Evolutionary conservation across 1,140 invertebrate genomes (phyloP).

Genomic region (Coptotermes formosanus): DNA sequence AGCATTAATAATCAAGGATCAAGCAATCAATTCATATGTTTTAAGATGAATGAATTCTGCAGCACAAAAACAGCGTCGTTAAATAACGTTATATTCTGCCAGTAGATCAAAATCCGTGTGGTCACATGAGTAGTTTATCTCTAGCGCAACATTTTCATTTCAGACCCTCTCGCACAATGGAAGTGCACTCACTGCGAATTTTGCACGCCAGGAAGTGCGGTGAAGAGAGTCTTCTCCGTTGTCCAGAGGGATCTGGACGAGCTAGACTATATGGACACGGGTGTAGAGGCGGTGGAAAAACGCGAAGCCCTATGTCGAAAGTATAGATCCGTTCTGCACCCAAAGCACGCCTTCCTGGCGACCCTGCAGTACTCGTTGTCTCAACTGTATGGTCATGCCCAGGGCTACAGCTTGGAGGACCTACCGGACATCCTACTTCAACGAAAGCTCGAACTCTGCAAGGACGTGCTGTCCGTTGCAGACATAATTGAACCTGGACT

Average conservation of each 20-base stretch:
- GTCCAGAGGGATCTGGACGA: constrained; percentile 62
- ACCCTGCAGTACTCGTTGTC: constrained; percentile 38
- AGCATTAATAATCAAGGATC: too few species aligned
- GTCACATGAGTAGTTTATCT: too few species aligned
- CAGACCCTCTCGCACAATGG: constrained; percentile 62
- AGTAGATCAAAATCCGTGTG: too few species aligned
- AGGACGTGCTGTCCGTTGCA: constrained; percentile 63
- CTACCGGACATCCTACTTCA: constrained; percentile 62
- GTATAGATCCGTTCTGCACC: constrained; percentile 38
- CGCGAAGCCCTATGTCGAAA: constrained; percentile 31
- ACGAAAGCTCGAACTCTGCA: constrained; percentile 71
- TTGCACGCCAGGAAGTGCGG: constrained; percentile 55
- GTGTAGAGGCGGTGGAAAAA: constrained; percentile 54
- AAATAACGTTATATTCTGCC: too few species aligned
- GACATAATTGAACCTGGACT: constrained; percentile 73
- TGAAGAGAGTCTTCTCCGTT: constrained; percentile 56
- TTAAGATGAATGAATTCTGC: too few species aligned
- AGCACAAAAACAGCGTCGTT: too few species aligned
- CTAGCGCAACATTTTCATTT: not conserved
- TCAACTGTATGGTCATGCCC: constrained; percentile 40
- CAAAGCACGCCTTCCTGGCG: constrained; percentile 40
- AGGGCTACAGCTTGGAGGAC: constrained; percentile 40
- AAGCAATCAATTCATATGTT: too few species aligned
- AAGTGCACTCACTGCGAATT: constrained; percentile 70
- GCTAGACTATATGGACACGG: constrained; percentile 46